phyloP scores from a whole-genome alignment of 2,113 vertebrate species.

The Lepisosteus oculatus region DNA sequence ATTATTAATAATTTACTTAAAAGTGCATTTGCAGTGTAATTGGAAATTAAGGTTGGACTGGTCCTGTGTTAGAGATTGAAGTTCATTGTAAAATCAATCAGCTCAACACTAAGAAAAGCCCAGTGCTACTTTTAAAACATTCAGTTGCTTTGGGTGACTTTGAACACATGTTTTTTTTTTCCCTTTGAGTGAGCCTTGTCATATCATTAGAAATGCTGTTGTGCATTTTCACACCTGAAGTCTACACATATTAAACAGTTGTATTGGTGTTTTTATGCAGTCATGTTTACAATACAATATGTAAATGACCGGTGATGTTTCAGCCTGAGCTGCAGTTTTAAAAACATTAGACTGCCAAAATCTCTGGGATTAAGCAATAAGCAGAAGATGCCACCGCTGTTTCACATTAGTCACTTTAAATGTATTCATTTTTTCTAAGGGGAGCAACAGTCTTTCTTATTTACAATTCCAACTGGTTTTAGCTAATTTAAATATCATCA shows the following conservation, averaged over 20 bases:
- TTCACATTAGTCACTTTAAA: neutral
- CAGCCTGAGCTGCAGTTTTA: neutral
- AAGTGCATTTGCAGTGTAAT: no score
- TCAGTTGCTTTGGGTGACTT: no score
- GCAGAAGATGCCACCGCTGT: neutral
- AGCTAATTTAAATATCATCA: conserved; percentile 49
- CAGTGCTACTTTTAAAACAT: no score
- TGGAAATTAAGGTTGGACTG: no score
- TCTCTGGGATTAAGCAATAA: neutral
- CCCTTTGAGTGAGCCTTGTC: no score
- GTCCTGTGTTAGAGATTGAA: no score
- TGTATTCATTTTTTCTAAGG: neutral
- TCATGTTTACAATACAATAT: neutral
- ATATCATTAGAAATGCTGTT: no score
- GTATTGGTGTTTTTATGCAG: conserved; percentile 2
- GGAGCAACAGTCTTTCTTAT: conserved; percentile 45
- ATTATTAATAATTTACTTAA: no score
- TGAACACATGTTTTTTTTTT: no score
- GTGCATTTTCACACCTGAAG: no score
- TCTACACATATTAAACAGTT: neutral
- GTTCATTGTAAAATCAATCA: no score
- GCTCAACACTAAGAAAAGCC: no score
- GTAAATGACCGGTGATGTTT: neutral
- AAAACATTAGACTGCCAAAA: neutral
- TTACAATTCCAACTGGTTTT: conserved; percentile 50